Percentiles rank a stretch among this genome's conserved stretches.
Evolutionary conservation across 2,797 vertebrate genomes (phyloP).

Genomic region (Amblyraja radiata): DNA sequence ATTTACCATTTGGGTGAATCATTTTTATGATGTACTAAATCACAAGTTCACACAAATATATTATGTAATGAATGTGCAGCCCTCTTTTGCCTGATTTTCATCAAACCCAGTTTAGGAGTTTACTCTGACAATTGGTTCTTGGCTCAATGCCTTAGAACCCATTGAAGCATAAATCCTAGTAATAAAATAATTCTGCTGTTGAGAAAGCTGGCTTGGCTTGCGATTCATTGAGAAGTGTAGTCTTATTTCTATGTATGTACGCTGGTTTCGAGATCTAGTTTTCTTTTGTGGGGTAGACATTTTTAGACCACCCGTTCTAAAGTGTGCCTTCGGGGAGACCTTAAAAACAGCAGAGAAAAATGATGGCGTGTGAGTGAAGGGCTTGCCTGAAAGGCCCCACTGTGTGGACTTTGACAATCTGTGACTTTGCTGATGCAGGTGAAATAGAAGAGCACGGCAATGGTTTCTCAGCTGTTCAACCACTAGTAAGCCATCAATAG

Average conservation of each 20-base stretch:
- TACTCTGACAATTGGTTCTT: not conserved
- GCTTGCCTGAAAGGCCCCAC: slow-evolving; percentile 4
- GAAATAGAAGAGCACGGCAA: slow-evolving; percentile 63
- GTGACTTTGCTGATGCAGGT: slow-evolving; percentile 60
- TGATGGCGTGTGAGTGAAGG: not conserved
- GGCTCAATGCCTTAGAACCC: not conserved
- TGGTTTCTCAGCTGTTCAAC: slow-evolving; percentile 62
- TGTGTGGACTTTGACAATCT: slow-evolving; percentile 32
- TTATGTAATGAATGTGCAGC: not conserved
- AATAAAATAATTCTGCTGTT: not conserved
- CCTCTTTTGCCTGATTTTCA: not conserved
- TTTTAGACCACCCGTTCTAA: not conserved
- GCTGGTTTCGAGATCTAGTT: not conserved
- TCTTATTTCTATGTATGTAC: not conserved
- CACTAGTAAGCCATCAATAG: slow-evolving; percentile 55
- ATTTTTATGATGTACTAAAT: not conserved
- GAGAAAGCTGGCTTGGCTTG: not conserved
- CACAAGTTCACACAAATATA: not conserved
- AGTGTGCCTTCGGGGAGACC: not conserved
- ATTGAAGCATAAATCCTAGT: not conserved
- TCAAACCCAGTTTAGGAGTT: not conserved
- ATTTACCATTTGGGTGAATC: not conserved
- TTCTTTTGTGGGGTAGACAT: not conserved
- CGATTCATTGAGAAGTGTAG: not conserved
- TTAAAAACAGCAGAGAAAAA: not conserved